These are phyloP conservation scores for Polypedilum vanderplanki DNA, from an alignment of 1,140 invertebrate species.

Conservation along the genomic window DNA sequence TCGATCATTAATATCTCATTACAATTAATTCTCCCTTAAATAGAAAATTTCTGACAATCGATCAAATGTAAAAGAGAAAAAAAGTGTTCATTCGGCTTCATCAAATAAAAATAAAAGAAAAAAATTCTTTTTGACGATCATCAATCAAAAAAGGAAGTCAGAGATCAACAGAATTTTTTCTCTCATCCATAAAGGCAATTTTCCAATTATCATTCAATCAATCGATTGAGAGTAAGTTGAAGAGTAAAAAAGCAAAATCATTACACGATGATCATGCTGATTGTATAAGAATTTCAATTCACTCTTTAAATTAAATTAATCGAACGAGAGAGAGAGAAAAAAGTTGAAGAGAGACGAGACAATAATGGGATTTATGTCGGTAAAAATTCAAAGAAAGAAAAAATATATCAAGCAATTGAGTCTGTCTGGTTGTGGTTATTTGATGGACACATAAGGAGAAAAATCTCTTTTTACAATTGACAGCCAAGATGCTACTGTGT, in stretches of 20 bases:
- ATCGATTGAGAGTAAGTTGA: not conserved
- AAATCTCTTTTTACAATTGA: not conserved
- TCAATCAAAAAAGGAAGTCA: constrained; percentile 18
- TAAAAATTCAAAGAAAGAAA: not conserved
- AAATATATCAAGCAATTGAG: not conserved
- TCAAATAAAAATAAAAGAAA: not conserved
- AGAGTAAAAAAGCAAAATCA: not conserved
- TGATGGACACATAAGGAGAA: no score
- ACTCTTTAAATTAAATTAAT: no score
- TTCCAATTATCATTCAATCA: constrained; percentile 19
- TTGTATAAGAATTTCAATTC: no score
- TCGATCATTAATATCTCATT: constrained; percentile 12
- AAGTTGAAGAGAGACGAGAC: no score
- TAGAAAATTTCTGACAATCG: not conserved
- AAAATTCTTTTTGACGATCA: not conserved
- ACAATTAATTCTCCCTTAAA: not conserved
- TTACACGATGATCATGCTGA: no score
- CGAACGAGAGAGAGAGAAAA: no score
- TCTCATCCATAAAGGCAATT: not conserved
- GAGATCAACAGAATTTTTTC: not conserved
- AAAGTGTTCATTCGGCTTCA: not conserved
- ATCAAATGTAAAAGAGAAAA: constrained; percentile 14
- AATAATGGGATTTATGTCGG: no score
- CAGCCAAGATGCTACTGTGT: not conserved
- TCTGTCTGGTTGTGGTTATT: no score